These are phyloP conservation scores for Syritta pipiens DNA, from an alignment of 2,888 invertebrate species.

Conservation along the genomic window DNA sequence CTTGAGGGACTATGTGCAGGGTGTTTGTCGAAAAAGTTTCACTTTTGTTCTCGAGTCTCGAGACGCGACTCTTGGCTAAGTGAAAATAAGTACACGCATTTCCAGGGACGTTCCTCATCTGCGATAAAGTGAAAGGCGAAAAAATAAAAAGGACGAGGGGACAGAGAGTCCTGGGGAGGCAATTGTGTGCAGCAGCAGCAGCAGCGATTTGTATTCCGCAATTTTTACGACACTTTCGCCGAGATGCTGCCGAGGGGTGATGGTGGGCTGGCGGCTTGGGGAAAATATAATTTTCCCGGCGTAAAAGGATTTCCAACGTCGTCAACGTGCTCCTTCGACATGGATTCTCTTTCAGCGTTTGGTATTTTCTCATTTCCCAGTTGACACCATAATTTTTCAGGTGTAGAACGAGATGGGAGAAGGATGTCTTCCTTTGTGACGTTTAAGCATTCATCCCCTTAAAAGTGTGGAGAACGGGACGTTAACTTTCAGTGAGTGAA, in stretches of 20 bases:
- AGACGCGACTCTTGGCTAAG: constrained; percentile 25
- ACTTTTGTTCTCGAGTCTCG: constrained; percentile 47
- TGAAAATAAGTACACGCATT: constrained; percentile 52
- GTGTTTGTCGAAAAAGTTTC: constrained; percentile 35
- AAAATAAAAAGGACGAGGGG: neutral
- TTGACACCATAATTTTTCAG: constrained; percentile 52
- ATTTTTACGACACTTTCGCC: constrained; percentile 41
- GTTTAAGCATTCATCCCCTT: constrained; percentile 11
- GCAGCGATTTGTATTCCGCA: constrained; percentile 35
- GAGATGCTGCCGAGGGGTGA: constrained; percentile 7
- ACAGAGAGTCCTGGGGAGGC: neutral
- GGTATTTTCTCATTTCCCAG: constrained; percentile 51
- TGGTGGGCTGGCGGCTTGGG: no score
- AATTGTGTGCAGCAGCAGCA: neutral
- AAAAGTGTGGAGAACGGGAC: constrained; percentile 29
- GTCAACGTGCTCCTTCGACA: constrained; percentile 5
- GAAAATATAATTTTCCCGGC: constrained; percentile 41
- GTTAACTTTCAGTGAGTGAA: constrained; percentile 47
- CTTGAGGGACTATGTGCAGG: constrained; percentile 10
- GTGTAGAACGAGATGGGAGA: constrained; percentile 22
- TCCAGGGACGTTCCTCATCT: constrained; percentile 40
- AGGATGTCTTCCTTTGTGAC: constrained; percentile 16
- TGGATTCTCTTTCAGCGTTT: constrained; percentile 29
- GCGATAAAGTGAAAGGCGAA: neutral
- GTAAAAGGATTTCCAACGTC: constrained; percentile 42